These are phyloP conservation scores for Brachypteracias leptosomus DNA, from an alignment of 2,113 vertebrate species.

Conservation along the genomic window DNA sequence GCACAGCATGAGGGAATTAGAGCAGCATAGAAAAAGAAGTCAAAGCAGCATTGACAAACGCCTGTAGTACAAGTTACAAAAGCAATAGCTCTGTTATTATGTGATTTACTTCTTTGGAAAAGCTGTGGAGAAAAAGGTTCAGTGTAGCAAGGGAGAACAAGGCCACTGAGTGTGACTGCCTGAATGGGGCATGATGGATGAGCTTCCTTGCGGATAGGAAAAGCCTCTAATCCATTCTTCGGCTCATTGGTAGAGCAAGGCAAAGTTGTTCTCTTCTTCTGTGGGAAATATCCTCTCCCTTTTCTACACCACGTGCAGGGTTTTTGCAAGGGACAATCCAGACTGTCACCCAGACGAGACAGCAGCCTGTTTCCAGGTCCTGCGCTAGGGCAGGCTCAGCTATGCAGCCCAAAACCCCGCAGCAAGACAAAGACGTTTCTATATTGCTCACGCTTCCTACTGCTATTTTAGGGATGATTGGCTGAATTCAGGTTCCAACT, in stretches of 20 bases:
- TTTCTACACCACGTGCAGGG: neutral
- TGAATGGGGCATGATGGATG: constrained; percentile 44
- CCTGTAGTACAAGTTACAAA: constrained; percentile 14
- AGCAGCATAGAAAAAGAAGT: neutral
- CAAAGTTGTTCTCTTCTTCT: constrained; percentile 30
- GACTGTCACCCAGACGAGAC: constrained; percentile 22
- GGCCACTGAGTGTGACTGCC: neutral
- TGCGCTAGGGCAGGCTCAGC: neutral
- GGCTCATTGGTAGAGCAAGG: constrained; percentile 44
- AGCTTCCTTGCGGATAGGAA: constrained; percentile 21
- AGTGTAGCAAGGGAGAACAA: constrained; percentile 25
- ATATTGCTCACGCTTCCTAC: neutral
- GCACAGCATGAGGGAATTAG: neutral
- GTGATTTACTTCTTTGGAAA: constrained; percentile 25
- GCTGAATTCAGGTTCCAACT: constrained; percentile 21
- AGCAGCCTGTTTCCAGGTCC: constrained; percentile 37
- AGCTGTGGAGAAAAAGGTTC: neutral
- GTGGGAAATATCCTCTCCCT: constrained; percentile 21
- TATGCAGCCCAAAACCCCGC: neutral
- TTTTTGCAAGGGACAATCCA: constrained; percentile 30
- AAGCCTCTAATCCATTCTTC: constrained; percentile 11
- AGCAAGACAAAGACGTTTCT: constrained; percentile 21
- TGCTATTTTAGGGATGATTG: constrained; percentile 42
- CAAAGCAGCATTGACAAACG: constrained; percentile 21
- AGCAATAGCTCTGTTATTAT: constrained; percentile 33